A percentile compares a stretch with the other conserved stretches of the same genome.
phyloP scores from a whole-genome alignment of 37 sponge, comb jelly and placozoan genomes.

The Bolinopsis microptera region DNA sequence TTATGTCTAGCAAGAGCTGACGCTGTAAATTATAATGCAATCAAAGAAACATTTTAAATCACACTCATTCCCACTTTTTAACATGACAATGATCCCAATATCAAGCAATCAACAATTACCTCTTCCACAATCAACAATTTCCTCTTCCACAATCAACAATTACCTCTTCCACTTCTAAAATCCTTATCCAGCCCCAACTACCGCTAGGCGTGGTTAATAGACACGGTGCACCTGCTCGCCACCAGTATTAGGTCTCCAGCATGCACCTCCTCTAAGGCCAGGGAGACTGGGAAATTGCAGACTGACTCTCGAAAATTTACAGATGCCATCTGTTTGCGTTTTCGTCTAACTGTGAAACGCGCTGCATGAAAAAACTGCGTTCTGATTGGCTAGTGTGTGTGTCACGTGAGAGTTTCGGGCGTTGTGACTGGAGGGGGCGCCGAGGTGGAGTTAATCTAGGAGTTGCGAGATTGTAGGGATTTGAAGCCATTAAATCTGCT shows the following conservation, averaged over 20 bases:
- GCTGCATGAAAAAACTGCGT: neutral
- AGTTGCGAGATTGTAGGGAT: neutral
- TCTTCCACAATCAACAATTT: too few species aligned
- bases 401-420: neutral
- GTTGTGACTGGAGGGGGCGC: neutral
- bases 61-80: too few species aligned
- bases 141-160: too few species aligned
- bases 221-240: too few species aligned
- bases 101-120: too few species aligned
- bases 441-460: neutral
- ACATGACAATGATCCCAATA: too few species aligned
- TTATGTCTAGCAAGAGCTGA: too few species aligned
- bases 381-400: neutral
- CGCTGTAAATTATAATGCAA: too few species aligned
- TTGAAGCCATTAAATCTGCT: neutral
- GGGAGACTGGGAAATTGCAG: neutral
- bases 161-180: too few species aligned
- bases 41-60: too few species aligned
- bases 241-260: neutral
- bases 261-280: neutral
- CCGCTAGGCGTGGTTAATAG: too few species aligned
- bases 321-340: neutral
- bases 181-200: too few species aligned
- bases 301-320: neutral
- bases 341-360: neutral